Evolutionary conservation across 2,113 vertebrate species (phyloP).

Genomic region (Paradoxurus hermaphroditus): DNA sequence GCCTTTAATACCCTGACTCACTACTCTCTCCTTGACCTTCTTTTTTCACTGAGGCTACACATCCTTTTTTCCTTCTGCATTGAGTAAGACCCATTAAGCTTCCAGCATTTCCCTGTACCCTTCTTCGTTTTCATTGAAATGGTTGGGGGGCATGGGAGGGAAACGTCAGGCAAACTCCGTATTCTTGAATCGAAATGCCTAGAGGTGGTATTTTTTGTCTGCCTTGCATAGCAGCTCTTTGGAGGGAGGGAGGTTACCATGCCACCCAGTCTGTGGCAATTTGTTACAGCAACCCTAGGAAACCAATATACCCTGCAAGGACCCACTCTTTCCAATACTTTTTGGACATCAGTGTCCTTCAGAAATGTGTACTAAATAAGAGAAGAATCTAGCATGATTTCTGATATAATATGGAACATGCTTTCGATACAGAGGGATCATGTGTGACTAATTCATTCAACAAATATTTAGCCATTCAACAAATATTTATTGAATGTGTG

Average conservation of each 20-base stretch:
- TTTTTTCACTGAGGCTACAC: neutral
- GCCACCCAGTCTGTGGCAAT: neutral
- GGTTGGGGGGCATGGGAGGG: neutral
- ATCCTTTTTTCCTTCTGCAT: neutral
- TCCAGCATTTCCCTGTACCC: neutral
- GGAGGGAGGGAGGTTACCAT: rapidly evolving
- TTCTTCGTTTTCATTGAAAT: neutral
- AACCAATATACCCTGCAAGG: neutral
- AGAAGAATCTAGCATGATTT: neutral
- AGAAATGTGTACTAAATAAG: neutral
- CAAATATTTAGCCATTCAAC: slow-evolving; percentile 21
- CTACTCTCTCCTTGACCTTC: neutral
- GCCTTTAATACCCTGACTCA: neutral
- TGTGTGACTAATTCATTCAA: neutral
- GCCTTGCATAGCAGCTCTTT: neutral
- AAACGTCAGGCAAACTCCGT: neutral
- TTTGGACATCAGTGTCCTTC: neutral
- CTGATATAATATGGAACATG: neutral
- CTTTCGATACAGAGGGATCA: slow-evolving; percentile 6
- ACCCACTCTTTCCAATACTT: neutral
- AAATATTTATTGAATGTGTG: slow-evolving; percentile 33
- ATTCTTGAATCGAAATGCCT: neutral
- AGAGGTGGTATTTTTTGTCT: neutral
- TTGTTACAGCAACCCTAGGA: neutral
- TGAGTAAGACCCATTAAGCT: neutral